A percentile compares a stretch with the other conserved stretches of the same genome.
Conservation (phyloP, 2,797 vertebrate species). For the Typhlichthys eigenmanni region DNA sequence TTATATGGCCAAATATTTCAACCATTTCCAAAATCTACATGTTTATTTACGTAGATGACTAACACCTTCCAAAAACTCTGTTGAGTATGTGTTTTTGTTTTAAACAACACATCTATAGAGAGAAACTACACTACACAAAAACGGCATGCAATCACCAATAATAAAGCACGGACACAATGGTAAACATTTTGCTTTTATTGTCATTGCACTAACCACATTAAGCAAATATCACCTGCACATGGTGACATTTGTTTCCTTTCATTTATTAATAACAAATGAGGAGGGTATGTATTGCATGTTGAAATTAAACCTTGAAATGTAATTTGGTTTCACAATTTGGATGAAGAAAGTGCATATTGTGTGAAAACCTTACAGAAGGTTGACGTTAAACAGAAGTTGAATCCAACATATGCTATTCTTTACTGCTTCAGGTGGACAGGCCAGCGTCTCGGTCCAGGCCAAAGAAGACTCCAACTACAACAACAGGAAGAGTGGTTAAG, state of each 20-base stretch:
- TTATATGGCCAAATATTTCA: too few species aligned
- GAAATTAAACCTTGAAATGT: slow-evolving; percentile 9
- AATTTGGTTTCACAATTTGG: slow-evolving; percentile 1
- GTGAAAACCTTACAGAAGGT: too few species aligned
- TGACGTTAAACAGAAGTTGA: neutral
- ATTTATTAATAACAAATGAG: slow-evolving; percentile 26
- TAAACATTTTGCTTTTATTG: slow-evolving; percentile 30
- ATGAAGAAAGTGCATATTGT: neutral
- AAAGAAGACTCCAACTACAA: slow-evolving; percentile 91
- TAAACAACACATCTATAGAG: neutral
- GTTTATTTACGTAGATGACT: too few species aligned
- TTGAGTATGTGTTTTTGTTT: neutral
- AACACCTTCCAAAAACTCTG: too few species aligned
- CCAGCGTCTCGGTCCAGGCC: slow-evolving; percentile 88
- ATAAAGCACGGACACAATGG: slow-evolving; percentile 50
- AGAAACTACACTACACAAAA: slow-evolving; percentile 8
- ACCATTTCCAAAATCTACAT: too few species aligned
- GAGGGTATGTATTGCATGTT: slow-evolving; percentile 61
- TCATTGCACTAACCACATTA: slow-evolving; percentile 64
- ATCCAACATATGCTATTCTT: slow-evolving; percentile 7
- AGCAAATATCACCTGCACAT: slow-evolving; percentile 45
- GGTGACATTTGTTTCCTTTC: slow-evolving; percentile 53
- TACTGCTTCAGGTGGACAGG: slow-evolving; percentile 84
- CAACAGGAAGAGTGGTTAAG: slow-evolving; percentile 84
- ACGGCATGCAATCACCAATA: slow-evolving; percentile 48